phyloP scores from a whole-genome alignment of 2,888 invertebrate genomes.

The Volucella inflata region DNA sequence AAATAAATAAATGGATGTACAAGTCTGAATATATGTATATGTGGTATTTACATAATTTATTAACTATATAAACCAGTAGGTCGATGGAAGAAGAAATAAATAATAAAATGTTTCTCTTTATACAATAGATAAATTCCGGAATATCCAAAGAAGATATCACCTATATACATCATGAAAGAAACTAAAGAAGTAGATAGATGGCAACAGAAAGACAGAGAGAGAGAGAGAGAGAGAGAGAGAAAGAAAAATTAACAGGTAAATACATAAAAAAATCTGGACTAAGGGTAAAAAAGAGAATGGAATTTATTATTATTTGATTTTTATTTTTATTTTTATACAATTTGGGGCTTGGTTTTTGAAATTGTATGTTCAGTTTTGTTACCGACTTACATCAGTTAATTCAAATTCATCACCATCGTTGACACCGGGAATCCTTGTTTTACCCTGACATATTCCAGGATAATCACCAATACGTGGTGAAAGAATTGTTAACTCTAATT shows the following conservation, averaged over 20 bases:
- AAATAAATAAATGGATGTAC: slow-evolving; percentile 45
- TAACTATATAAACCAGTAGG: slow-evolving; percentile 32
- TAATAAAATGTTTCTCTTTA: slow-evolving; percentile 48
- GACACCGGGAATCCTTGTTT: slow-evolving; percentile 96
- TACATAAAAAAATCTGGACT: slow-evolving; percentile 39
- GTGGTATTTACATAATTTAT: slow-evolving; percentile 5
- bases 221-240: slow-evolving; percentile 43
- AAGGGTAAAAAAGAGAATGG: slow-evolving; percentile 43
- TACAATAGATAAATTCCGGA: slow-evolving; percentile 82
- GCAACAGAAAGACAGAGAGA: slow-evolving; percentile 55
- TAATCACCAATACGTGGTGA: slow-evolving; percentile 94
- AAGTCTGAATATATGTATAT: slow-evolving; percentile 8
- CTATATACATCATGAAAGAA: slow-evolving; percentile 79
- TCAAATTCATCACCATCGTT: slow-evolving; percentile 96
- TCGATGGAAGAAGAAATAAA: slow-evolving; percentile 32
- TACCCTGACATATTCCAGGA: slow-evolving; percentile 96
- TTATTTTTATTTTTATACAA: slow-evolving; percentile 56
- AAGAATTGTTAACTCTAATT: slow-evolving; percentile 91
- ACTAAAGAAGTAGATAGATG: slow-evolving; percentile 49
- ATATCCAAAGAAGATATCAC: slow-evolving; percentile 82
- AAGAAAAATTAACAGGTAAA: slow-evolving; percentile 64
- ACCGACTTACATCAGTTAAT: slow-evolving; percentile 92
- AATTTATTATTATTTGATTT: too few relatives aligned
- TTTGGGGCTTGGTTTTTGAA: slow-evolving; percentile 38
- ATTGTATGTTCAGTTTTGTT: slow-evolving; percentile 43